Conservation (phyloP, 2,113 vertebrate genomes). For the Festucalex cinctus region DNA sequence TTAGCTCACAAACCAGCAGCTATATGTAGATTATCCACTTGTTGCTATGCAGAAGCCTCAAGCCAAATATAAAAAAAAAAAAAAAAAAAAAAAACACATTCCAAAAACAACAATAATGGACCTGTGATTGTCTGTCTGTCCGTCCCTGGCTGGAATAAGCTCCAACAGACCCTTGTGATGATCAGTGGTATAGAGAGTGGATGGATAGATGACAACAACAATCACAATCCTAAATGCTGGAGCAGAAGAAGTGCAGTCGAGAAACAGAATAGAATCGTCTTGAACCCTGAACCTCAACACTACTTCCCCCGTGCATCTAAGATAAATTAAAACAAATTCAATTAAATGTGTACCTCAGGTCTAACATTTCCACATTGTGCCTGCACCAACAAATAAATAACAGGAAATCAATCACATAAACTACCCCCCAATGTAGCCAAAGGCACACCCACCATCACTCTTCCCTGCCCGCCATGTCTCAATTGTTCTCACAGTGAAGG, state of each 20-base stretch:
- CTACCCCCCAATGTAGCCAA: not conserved
- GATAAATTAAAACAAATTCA: not conserved
- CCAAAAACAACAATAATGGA: too few species aligned
- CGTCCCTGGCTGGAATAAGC: too few species aligned
- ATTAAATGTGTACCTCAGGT: not conserved
- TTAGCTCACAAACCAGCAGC: too few species aligned
- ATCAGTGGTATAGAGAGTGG: too few species aligned
- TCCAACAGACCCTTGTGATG: not conserved
- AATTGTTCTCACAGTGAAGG: not conserved
- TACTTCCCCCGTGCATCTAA: not conserved
- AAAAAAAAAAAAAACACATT: too few species aligned
- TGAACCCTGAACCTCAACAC: not conserved
- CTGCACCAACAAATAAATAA: not conserved
- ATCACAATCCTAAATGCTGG: too few species aligned
- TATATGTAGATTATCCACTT: too few species aligned
- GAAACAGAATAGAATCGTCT: not conserved
- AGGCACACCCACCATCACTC: not conserved
- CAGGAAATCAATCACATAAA: conserved; percentile 1
- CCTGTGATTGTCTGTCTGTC: too few species aligned
- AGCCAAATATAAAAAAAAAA: too few species aligned
- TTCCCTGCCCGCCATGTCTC: not conserved
- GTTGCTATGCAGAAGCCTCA: too few species aligned
- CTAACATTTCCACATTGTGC: not conserved
- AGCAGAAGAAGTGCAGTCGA: too few species aligned
- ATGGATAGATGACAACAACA: not conserved